Evolutionary conservation across 2,113 vertebrate species (phyloP), one percentile per base, ranked within the genome.

Genomic region (Cebidichthys violaceus): DNA sequence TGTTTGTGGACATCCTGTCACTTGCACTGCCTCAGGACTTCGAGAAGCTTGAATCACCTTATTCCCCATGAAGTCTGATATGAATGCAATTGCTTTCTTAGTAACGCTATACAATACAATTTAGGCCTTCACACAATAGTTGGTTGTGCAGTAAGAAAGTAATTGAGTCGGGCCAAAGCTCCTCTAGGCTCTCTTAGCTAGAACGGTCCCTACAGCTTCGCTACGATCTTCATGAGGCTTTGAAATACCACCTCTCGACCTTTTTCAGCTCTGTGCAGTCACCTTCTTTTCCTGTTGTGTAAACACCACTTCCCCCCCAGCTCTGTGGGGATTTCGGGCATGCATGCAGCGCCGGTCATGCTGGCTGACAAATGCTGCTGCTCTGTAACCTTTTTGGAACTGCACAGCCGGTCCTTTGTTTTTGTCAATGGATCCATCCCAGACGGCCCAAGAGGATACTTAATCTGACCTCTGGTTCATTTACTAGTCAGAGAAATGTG

Each of bases 401-500:
- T 55, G 35, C 64, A 9, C 24, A n/a, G 50, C 39, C 3, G 14
- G 14, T 78, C 35, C 62, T 13, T 62, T 62, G 18, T 18, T 35
- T 6, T 41, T 65, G 62, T 65, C 6, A 0, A 41, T 41, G 11
- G 14, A 67, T 67, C 64, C 9, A 9, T 82, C 17, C 15, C 55
- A 70, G 22, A 35, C 29, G 61, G 27, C 74, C 64, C 31, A 9
- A 60, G 84, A 75, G 65, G 70, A 71, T 15, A 72, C 35, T 83
- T 70, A 74, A 89, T 82, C 77, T 67, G 54, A 86, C 77, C 75
- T 72, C 47, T 43, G 76, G n/a, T 13, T 79, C 41, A 75, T 75
- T 79, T 43, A 57, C 57, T 29, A 5, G 61, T 76, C 54, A 35
- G 54, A 47, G 22, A 54, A 45, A 37, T 52, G 54, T 71, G 68